A percentile compares a stretch with the other conserved stretches of the same genome.
These are phyloP conservation scores for Nasonia oneida DNA, from an alignment of 2,888 invertebrate genomes.

Conservation along the genomic window DNA sequence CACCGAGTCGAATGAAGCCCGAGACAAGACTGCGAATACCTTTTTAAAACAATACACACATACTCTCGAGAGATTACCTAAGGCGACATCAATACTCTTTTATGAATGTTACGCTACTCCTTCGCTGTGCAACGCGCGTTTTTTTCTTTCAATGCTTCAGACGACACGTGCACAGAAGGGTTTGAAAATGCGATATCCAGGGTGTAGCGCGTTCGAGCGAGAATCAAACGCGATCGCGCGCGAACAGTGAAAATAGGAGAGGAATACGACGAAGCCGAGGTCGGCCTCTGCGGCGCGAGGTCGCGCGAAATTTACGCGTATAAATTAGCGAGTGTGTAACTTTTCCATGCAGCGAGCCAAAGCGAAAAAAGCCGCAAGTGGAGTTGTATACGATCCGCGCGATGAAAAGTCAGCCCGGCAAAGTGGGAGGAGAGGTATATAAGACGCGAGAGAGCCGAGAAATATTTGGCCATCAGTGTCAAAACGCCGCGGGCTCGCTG, in stretches of 20 bases:
- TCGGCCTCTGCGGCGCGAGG: background rate
- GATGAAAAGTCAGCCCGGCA: background rate
- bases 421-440: background rate
- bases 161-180: too few species aligned
- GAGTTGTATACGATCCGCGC: background rate
- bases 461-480: slow-evolving; percentile 37
- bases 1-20: slow-evolving; percentile 55
- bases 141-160: too few species aligned
- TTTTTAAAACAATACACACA: slow-evolving; percentile 56
- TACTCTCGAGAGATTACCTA: slow-evolving; percentile 43
- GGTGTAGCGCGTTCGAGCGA: too few species aligned
- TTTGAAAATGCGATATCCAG: too few species aligned
- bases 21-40: slow-evolving; percentile 55
- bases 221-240: background rate
- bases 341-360: background rate
- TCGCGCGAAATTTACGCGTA: slow-evolving; percentile 49
- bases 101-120: slow-evolving; percentile 42
- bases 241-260: background rate
- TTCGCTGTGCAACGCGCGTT: background rate
- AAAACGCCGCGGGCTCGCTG: background rate
- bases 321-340: slow-evolving; percentile 48
- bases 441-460: background rate
- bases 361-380: background rate
- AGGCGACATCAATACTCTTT: slow-evolving; percentile 52
- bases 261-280: slow-evolving; percentile 15